Conservation (phyloP, 2,888 invertebrate species). For the Xanthia togata region DNA sequence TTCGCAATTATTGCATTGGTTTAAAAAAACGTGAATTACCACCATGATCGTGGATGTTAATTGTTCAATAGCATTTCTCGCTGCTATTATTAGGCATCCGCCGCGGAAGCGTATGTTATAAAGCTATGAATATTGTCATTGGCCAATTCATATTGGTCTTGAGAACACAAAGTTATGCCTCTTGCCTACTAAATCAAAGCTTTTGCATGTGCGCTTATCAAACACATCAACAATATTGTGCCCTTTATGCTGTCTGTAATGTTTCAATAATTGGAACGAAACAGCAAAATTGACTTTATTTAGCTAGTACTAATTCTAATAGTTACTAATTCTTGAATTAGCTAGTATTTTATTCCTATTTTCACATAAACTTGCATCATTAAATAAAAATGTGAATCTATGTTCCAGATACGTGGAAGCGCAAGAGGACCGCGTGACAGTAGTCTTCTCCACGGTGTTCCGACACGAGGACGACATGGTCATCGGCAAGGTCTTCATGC, state of each 20-base stretch:
- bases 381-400: too few relatives aligned
- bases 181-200: constrained; percentile 10
- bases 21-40: not conserved
- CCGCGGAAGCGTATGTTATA: constrained; percentile 28
- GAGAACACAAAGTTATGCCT: constrained; percentile 15
- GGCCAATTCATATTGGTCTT: constrained; percentile 31
- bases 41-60: too few relatives aligned
- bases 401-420: constrained; percentile 98
- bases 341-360: not conserved
- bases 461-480: constrained; percentile 99
- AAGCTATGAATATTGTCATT: constrained; percentile 21
- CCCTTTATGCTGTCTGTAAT: not conserved
- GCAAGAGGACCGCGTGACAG: constrained; percentile 99
- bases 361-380: not conserved
- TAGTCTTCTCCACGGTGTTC: constrained; percentile 99
- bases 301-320: too few relatives aligned
- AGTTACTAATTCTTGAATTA: not conserved
- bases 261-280: not conserved
- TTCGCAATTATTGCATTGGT: not conserved
- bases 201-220: constrained; percentile 10
- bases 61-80: not conserved
- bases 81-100: constrained; percentile 7
- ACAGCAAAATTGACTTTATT: not conserved
- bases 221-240: not conserved
- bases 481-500: constrained; percentile 99